A percentile compares a stretch with the other conserved stretches of the same genome.
Conservation (phyloP, 2,797 vertebrate species). For the Sebastes nivosus region DNA sequence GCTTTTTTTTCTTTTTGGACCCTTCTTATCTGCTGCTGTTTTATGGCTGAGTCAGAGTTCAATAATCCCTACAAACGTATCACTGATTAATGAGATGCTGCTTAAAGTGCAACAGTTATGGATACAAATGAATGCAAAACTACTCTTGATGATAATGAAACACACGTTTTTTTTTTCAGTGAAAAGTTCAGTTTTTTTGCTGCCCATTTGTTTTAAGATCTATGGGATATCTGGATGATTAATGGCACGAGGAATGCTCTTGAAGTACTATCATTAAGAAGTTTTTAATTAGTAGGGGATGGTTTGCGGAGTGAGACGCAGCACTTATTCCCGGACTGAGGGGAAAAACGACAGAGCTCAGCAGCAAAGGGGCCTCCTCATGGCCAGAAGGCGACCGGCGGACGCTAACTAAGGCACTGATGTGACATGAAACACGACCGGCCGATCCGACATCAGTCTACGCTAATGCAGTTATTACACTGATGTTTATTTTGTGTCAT, state of each 20-base stretch:
- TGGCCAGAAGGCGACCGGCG: conserved; percentile 33
- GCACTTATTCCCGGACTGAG: conserved; percentile 16
- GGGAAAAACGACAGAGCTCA: conserved; percentile 34
- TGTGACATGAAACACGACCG: conserved; percentile 56
- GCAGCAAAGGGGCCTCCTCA: conserved; percentile 24
- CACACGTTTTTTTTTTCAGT: background rate
- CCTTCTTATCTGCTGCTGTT: conserved; percentile 2
- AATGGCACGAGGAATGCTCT: conserved; percentile 47
- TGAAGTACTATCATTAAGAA: conserved; percentile 57
- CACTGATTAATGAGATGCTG: conserved; percentile 54
- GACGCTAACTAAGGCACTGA: conserved; percentile 36
- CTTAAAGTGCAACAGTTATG: conserved; percentile 55
- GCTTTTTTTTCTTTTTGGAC: background rate
- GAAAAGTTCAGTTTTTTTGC: conserved; percentile 28
- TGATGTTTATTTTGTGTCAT: conserved; percentile 28
- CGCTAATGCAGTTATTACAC: conserved; percentile 49
- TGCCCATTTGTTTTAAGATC: conserved; percentile 50
- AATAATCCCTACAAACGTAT: conserved; percentile 51
- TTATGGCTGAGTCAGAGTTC: conserved; percentile 47
- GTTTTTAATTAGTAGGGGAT: conserved; percentile 65
- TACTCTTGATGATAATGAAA: conserved; percentile 54
- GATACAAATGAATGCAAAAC: conserved; percentile 56
- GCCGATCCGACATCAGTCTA: conserved; percentile 26
- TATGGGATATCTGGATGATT: conserved; percentile 57
- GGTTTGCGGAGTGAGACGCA: conserved; percentile 44